A percentile compares a stretch with the other conserved stretches of the same genome.
phyloP scores from a whole-genome alignment of 1,140 invertebrate genomes.

The Diorhabda carinulata region DNA sequence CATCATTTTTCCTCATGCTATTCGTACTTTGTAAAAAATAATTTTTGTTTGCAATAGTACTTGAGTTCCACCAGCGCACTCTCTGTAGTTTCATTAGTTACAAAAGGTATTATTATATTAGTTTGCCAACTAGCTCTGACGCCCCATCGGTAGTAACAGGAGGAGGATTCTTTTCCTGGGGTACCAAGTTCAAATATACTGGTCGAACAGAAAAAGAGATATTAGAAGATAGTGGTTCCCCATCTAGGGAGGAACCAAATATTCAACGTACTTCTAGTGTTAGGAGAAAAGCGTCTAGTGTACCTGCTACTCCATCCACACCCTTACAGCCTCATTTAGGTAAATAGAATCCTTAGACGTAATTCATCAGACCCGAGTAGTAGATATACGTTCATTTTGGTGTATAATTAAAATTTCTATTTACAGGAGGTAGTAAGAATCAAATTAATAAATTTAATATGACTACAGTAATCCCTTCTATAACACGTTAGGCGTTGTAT shows the following conservation, averaged over 20 bases:
- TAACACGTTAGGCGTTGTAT: too few species aligned
- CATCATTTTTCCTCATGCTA: too few species aligned
- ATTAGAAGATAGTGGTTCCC: slow-evolving; percentile 63
- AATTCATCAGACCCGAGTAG: too few species aligned
- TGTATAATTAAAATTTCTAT: too few species aligned
- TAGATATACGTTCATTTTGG: too few species aligned
- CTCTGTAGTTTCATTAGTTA: slow-evolving; percentile 7
- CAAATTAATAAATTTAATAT: too few species aligned
- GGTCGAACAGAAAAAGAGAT: slow-evolving; percentile 87
- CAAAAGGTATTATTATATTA: slow-evolving; percentile 45
- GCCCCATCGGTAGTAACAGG: slow-evolving; percentile 82
- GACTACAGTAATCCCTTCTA: too few species aligned
- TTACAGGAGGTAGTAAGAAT: too few species aligned
- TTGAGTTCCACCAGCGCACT: not conserved
- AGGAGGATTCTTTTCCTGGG: slow-evolving; percentile 91
- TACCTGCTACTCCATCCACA: slow-evolving; percentile 80
- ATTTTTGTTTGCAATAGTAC: not conserved
- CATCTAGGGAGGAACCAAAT: slow-evolving; percentile 56
- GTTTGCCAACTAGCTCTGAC: slow-evolving; percentile 80
- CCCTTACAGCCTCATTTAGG: slow-evolving; percentile 62
- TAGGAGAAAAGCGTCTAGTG: slow-evolving; percentile 74
- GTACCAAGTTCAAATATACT: slow-evolving; percentile 88
- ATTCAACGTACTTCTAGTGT: slow-evolving; percentile 59
- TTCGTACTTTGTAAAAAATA: not conserved
- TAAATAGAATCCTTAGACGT: slow-evolving; percentile 30